These are phyloP conservation scores for Monarcha castaneiventris DNA, from an alignment of 2,113 vertebrate genomes.

Conservation along the genomic window DNA sequence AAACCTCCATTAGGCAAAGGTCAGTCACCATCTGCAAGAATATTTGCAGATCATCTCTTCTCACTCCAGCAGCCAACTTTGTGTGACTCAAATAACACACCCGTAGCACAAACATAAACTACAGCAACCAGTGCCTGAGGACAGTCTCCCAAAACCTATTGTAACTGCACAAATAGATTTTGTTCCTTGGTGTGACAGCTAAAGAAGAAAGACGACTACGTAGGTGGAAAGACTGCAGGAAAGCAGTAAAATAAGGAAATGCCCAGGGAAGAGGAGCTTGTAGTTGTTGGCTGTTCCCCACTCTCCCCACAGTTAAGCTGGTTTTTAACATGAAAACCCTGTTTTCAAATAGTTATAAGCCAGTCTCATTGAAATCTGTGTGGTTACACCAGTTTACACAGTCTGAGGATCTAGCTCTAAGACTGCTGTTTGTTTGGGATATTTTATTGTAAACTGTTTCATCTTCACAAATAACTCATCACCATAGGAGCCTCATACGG, in stretches of 20 bases:
- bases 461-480: background rate
- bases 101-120: background rate
- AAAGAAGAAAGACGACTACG: rapidly evolving
- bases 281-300: background rate
- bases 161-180: background rate
- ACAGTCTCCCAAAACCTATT: background rate
- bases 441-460: background rate
- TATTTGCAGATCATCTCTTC: background rate
- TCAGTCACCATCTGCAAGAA: background rate
- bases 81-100: background rate
- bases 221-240: background rate
- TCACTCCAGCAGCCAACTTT: background rate
- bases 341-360: background rate
- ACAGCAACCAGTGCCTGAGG: background rate
- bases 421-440: background rate
- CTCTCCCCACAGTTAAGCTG: background rate
- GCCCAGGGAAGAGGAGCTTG: background rate
- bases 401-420: background rate
- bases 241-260: background rate
- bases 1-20: background rate
- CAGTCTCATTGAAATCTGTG: background rate
- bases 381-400: background rate
- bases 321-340: background rate
- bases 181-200: background rate
- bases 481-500: background rate